These are phyloP conservation scores for Ectropis crepuscularia DNA, from an alignment of 2,888 invertebrate genomes.

Conservation along the genomic window DNA sequence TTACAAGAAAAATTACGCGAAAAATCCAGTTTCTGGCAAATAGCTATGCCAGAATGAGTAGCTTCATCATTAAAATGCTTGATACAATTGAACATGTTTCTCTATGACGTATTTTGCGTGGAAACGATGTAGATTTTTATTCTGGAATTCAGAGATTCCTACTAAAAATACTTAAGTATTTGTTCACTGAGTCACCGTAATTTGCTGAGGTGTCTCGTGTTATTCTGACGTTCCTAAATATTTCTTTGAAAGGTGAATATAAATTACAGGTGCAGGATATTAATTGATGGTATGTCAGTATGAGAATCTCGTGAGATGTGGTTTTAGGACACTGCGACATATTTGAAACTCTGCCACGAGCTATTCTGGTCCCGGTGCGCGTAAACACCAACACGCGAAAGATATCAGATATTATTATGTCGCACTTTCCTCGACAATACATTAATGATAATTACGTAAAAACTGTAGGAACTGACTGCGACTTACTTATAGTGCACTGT, in stretches of 20 bases:
- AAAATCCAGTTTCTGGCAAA: conserved; percentile 59
- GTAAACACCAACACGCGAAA: conserved; percentile 70
- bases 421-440: conserved; percentile 51
- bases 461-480: conserved; percentile 12
- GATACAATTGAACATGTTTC: conserved; percentile 31
- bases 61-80: conserved; percentile 30
- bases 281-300: conserved; percentile 55
- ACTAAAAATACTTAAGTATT: conserved; percentile 5
- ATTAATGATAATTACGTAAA: conserved; percentile 40
- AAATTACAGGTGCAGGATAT: conserved; percentile 48
- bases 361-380: conserved; percentile 71
- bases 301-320: conserved; percentile 64
- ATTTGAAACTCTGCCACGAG: conserved; percentile 82
- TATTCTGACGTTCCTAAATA: conserved; percentile 5
- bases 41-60: conserved; percentile 34
- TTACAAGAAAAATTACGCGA: conserved; percentile 44
- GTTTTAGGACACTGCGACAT: conserved; percentile 78
- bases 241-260: conserved; percentile 15
- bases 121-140: conserved; percentile 7
- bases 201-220: conserved; percentile 3
- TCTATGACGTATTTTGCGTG: conserved; percentile 4
- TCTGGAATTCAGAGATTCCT: conserved; percentile 9
- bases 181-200: neutral
- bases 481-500: conserved; percentile 10
- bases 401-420: conserved; percentile 62